Base-by-base conservation (phyloP, 2,888 invertebrate genomes). In the Sericinus montela region DNA sequence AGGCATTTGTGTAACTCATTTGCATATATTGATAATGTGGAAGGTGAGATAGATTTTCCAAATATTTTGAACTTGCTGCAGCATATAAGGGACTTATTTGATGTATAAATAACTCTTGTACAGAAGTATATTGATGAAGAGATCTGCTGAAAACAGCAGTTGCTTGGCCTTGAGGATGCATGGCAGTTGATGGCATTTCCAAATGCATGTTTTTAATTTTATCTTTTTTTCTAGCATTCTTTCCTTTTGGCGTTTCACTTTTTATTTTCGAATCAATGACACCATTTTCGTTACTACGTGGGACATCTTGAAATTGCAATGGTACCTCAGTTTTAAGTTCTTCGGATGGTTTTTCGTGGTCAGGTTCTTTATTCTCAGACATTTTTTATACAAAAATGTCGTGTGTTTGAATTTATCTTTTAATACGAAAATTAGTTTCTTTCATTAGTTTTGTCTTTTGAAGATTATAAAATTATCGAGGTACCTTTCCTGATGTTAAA, bases 1-100 rank as follows among this genome's bases (percentile, higher is more conserved):
- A 45, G 10, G 34, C 14, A 52, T 49, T 49, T 3, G 36, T 30
- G 40, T 48, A 41, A 52, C 34, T 46, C 69, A 60, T 64, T 38
- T 73, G 69, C 48, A 73, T 61, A 34, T 73, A 62, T 54, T 78
- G 77, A 65, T 69, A 83, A 48, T 83, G 80, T 47, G 84, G 84
- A 56, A 84, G 82, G 54, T 83, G 65, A 14, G 70, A 63, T 11
- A 83, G 56, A 56, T 85, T 86, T 67, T 84, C 82, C 44, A 84
- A 61, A 60, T 85, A 83, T 35, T 77, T 77, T 4, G 82, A 65
- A 62, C 67, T 79, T n/a, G 70, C 62, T 52, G 58, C 66, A 29
- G 72, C 72, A 69, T 82, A 80, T 52, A 77, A 54, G 7, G 80
- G 79, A 37, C 72, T 67, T 46, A 74, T 64, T 51, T 80, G 75